Conservation (phyloP, 2,888 invertebrate species). For the Steinernema hermaphroditum region DNA sequence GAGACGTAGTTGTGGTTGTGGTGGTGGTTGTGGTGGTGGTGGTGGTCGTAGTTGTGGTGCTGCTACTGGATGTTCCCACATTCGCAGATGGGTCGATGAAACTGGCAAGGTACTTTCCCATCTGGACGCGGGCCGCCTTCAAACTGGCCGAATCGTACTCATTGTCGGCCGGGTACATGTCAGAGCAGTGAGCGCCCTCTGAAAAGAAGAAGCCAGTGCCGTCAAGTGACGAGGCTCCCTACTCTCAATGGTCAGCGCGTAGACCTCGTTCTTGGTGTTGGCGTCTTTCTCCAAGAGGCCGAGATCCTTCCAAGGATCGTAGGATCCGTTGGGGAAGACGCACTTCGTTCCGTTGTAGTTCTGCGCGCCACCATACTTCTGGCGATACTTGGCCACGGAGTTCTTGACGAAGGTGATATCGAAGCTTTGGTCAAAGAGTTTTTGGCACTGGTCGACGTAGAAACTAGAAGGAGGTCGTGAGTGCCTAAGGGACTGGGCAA, state of each 20-base stretch:
- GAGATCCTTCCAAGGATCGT: slow-evolving; percentile 54
- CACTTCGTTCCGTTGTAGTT: slow-evolving; percentile 25
- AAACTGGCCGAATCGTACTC: slow-evolving; percentile 27
- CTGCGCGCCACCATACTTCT: slow-evolving; percentile 17
- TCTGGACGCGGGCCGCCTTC: slow-evolving; percentile 19
- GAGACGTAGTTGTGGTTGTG: too few species aligned
- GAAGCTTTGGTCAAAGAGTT: slow-evolving; percentile 48
- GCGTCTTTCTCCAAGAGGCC: slow-evolving; percentile 38
- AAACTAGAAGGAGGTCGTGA: slow-evolving; percentile 26
- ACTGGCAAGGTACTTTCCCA: slow-evolving; percentile 1
- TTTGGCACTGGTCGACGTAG: slow-evolving; percentile 55
- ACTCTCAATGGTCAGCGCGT: slow-evolving; percentile 15
- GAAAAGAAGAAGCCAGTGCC: background rate
- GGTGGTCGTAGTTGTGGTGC: background rate
- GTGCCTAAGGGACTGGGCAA: background rate
- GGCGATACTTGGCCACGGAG: slow-evolving; percentile 31
- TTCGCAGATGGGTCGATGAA: background rate
- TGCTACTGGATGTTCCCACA: background rate
- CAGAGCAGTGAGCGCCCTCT: slow-evolving; percentile 36
- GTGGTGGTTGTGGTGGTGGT: too few species aligned
- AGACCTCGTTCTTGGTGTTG: slow-evolving; percentile 24
- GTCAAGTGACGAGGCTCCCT: background rate
- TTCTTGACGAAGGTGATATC: slow-evolving; percentile 38
- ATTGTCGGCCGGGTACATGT: slow-evolving; percentile 32
- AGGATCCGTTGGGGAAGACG: slow-evolving; percentile 47